Evolutionary conservation across 2,888 invertebrate species (phyloP).

Genomic region (Tuberolachnus salignus): DNA sequence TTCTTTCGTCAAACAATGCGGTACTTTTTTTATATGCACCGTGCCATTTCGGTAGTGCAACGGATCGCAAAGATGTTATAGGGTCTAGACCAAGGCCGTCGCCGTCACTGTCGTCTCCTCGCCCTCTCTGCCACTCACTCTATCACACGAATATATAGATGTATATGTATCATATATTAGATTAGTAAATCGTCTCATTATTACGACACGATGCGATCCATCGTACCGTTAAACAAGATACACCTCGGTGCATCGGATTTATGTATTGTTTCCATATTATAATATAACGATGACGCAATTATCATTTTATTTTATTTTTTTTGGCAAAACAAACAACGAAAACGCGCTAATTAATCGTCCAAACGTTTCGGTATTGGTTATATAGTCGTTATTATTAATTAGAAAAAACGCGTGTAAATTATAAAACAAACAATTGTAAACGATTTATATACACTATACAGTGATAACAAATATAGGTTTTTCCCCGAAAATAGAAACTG

Average conservation of each 20-base stretch:
- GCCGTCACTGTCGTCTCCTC: not conserved
- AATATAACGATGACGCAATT: too few relatives aligned
- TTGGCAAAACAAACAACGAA: too few relatives aligned
- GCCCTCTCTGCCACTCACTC: not conserved
- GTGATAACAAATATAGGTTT: not conserved
- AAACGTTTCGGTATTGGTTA: too few relatives aligned
- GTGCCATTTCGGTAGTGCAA: constrained; percentile 51
- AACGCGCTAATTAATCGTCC: too few relatives aligned
- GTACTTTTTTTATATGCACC: not conserved
- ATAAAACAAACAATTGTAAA: too few relatives aligned
- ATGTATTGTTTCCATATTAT: not conserved
- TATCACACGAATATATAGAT: too few relatives aligned
- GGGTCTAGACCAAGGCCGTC: constrained; percentile 49
- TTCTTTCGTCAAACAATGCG: not conserved
- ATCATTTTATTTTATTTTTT: not conserved
- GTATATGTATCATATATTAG: too few relatives aligned
- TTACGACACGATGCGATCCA: not conserved
- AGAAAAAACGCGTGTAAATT: too few relatives aligned
- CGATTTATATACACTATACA: too few relatives aligned
- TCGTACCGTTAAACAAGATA: constrained; percentile 19
- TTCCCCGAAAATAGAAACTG: too few relatives aligned
- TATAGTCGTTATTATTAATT: too few relatives aligned
- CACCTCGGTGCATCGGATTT: constrained; percentile 1
- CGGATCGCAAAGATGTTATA: constrained; percentile 34
- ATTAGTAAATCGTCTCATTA: constrained; percentile 1